Evolutionary conservation across 2,113 vertebrate genomes (phyloP).

Genomic region (Cynocephalus volans): DNA sequence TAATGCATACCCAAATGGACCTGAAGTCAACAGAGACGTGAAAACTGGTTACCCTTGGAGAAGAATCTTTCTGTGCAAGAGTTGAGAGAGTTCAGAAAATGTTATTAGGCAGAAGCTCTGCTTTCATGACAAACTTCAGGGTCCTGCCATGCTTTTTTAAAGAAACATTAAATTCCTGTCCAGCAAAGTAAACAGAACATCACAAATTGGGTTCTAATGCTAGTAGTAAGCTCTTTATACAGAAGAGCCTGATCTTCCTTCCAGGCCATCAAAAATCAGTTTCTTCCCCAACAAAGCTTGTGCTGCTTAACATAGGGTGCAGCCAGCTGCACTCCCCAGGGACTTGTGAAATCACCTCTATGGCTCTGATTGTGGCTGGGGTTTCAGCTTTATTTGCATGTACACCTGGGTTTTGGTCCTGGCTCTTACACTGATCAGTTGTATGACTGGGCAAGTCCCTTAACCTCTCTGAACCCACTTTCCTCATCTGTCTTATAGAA

Average conservation of each 20-base stretch:
- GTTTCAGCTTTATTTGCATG: neutral
- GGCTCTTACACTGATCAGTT: neutral
- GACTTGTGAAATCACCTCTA: neutral
- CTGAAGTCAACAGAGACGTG: conserved; percentile 28
- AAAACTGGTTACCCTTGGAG: conserved; percentile 20
- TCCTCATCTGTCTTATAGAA: neutral
- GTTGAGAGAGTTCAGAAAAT: conserved; percentile 47
- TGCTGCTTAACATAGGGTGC: neutral
- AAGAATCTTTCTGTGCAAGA: neutral
- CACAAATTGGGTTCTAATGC: conserved; percentile 29
- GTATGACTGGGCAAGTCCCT: neutral
- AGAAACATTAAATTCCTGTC: neutral
- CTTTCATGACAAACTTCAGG: neutral
- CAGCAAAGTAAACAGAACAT: conserved; percentile 44
- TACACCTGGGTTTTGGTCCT: neutral
- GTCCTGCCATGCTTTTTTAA: neutral
- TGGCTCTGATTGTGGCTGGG: neutral
- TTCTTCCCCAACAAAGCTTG: conserved; percentile 46
- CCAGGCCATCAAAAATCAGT: conserved; percentile 35
- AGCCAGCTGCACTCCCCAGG: neutral
- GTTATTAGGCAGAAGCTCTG: conserved; percentile 6
- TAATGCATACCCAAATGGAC: neutral
- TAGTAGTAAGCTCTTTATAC: neutral
- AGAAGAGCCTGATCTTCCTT: conserved; percentile 29
- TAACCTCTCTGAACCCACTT: conserved; percentile 16